Conservation (phyloP, 2,888 invertebrate species). For the Orthosia incerta region DNA sequence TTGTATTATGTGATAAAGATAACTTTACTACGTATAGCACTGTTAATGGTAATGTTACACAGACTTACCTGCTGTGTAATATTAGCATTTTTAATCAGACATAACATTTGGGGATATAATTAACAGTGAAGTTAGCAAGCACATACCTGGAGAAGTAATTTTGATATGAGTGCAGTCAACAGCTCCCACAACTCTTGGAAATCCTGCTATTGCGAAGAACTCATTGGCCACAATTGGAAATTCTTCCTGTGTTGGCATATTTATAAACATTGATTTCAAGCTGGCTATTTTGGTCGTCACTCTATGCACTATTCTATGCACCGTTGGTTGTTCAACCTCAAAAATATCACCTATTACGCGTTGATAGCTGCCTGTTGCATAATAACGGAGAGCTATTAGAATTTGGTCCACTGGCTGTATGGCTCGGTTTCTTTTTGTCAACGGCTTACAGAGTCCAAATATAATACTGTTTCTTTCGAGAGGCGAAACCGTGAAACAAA, state of each 20-base stretch:
- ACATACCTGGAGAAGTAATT: constrained; percentile 9
- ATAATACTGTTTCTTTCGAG: too few relatives aligned
- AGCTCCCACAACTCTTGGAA: constrained; percentile 11
- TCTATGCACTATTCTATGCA: constrained; percentile 17
- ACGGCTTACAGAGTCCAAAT: too few relatives aligned
- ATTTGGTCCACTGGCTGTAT: too few relatives aligned
- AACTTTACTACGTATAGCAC: too few relatives aligned
- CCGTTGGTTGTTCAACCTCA: constrained; percentile 2
- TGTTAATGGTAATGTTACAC: not conserved
- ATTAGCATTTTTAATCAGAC: not conserved
- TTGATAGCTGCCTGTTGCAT: too few relatives aligned
- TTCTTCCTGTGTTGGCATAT: constrained; percentile 11
- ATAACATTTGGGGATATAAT: not conserved
- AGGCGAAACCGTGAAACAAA: not conserved
- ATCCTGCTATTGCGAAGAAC: constrained; percentile 1
- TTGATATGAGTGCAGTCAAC: not conserved
- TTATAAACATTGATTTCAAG: not conserved
- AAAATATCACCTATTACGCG: constrained; percentile 1
- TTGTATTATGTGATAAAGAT: not conserved
- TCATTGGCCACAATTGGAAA: constrained; percentile 1
- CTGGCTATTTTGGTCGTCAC: constrained; percentile 3
- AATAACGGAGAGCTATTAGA: too few relatives aligned
- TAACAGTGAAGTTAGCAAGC: not conserved
- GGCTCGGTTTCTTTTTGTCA: too few relatives aligned
- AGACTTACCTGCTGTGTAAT: not conserved